Evolutionary conservation across 2,113 vertebrate genomes (phyloP), one percentile per base, ranked within the genome.

Genomic region (Spea multiplicata): DNA sequence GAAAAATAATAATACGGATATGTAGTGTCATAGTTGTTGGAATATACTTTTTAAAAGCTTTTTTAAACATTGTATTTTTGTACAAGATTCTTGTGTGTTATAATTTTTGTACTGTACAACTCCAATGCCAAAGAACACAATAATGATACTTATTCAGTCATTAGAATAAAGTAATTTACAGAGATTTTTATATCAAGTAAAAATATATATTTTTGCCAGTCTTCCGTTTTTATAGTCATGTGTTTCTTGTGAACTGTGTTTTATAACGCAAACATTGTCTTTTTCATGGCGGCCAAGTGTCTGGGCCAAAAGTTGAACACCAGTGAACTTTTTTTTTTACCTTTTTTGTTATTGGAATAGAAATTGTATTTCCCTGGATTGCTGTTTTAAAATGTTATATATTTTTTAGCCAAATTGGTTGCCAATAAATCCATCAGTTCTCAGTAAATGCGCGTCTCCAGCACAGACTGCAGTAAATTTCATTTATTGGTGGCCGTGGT

Each of bases 51-150:
- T 88, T 89, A 89, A 93, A 90, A 93, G 88, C 91, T 91, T 93
- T 80, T 91, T 91, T 90, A 93, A 92, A 91, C 89, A 88, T 91
- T 89, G 87, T 93, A 93, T 92, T 93, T 93, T 93, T 93, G 88
- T 93, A 93, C 88, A 93, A 92, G 91, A 91, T 87, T 85, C 89
- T 91, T 92, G 86, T 88, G 84, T 93, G 85, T 90, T 91, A 90
- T 78, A 86, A 84, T 88, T 86, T 9, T 81, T 81, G 84, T 88
- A 83, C 86, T 87, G 86, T 89, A 90, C 85, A 90, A 87, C 86
- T 87, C 84, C 83, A 86, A 83, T 88, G 82, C 90, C 91, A 92
- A 92, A 92, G 89, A 91, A 90, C 88, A 88, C 71, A 88, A 81
- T 84, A 86, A 87, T 87, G 86, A 81, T 90, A 90, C 86, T 84